Evolutionary conservation across 2,113 vertebrate species (phyloP).

Genomic region (Rhabdomys dilectus): DNA sequence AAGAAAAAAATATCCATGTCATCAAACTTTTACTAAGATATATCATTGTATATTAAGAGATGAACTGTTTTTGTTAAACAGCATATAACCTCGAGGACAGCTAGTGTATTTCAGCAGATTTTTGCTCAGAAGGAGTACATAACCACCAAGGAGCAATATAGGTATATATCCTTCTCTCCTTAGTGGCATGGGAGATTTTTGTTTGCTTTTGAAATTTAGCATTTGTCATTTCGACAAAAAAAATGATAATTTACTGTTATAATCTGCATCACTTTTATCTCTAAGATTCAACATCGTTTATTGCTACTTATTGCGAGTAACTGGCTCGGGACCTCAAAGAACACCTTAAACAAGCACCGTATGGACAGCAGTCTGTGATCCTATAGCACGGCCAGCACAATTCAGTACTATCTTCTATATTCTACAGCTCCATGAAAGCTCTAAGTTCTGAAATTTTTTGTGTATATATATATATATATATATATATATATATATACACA

Average conservation of each 20-base stretch:
- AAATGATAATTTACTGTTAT: neutral
- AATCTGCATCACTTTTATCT: constrained; percentile 36
- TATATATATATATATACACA: no score
- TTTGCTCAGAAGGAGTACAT: neutral
- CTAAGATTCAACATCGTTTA: neutral
- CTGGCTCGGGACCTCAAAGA: neutral
- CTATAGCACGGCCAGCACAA: neutral
- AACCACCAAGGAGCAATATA: neutral
- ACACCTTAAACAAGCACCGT: constrained; percentile 3
- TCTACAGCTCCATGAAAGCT: neutral
- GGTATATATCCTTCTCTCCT: neutral
- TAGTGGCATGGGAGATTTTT: neutral
- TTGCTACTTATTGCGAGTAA: constrained; percentile 1
- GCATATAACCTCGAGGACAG: neutral
- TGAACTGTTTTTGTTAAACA: neutral
- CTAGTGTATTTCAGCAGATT: neutral
- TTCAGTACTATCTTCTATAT: neutral
- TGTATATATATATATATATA: neutral
- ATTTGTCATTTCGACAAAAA: constrained; percentile 34
- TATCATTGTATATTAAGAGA: neutral
- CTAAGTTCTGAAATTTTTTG: neutral
- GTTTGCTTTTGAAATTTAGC: neutral
- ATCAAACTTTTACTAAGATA: constrained; percentile 27
- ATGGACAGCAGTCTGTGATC: neutral
- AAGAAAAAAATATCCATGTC: constrained; percentile 59